Conservation (phyloP, 2,888 invertebrate species). For the Tenthredo livida region DNA sequence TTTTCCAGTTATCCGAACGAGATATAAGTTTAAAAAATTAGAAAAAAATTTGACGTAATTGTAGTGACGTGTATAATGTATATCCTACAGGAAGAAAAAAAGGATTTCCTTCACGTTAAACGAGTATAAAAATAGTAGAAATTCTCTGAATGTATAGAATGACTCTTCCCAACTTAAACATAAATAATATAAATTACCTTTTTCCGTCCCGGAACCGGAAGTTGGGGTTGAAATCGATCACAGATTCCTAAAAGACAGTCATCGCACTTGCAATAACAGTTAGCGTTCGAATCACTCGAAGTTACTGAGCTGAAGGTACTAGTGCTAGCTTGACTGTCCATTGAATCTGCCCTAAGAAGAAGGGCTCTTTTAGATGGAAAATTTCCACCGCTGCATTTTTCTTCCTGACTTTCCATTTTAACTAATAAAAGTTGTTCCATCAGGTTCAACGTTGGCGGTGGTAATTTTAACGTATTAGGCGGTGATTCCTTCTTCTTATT, state of each 20-base stretch:
- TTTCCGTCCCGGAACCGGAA: slow-evolving; percentile 67
- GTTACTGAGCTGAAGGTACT: slow-evolving; percentile 83
- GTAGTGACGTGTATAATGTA: no score
- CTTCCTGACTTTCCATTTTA: slow-evolving; percentile 88
- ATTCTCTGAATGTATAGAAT: background rate
- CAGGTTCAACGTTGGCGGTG: slow-evolving; percentile 77
- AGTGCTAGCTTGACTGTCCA: slow-evolving; percentile 83
- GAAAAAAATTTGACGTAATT: no score
- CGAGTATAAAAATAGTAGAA: background rate
- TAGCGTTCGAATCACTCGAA: slow-evolving; percentile 85
- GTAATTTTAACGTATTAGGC: slow-evolving; percentile 30
- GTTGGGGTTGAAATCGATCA: slow-evolving; percentile 82
- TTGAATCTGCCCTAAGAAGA: slow-evolving; percentile 87
- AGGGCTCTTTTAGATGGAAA: slow-evolving; percentile 65
- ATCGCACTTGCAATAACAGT: slow-evolving; percentile 88
- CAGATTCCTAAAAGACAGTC: slow-evolving; percentile 91
- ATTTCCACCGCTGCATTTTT: slow-evolving; percentile 69
- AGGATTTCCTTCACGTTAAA: background rate
- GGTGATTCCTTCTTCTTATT: slow-evolving; percentile 38
- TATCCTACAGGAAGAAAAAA: slow-evolving; percentile 3
- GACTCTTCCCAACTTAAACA: background rate
- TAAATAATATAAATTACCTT: slow-evolving; percentile 71
- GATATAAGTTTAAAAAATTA: no score
- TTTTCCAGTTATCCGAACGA: no score
- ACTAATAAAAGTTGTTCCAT: slow-evolving; percentile 91